Evolutionary conservation across 2,797 vertebrate species (phyloP), one percentile per base, ranked within the genome.

Genomic region (Gastrophryne carolinensis): DNA sequence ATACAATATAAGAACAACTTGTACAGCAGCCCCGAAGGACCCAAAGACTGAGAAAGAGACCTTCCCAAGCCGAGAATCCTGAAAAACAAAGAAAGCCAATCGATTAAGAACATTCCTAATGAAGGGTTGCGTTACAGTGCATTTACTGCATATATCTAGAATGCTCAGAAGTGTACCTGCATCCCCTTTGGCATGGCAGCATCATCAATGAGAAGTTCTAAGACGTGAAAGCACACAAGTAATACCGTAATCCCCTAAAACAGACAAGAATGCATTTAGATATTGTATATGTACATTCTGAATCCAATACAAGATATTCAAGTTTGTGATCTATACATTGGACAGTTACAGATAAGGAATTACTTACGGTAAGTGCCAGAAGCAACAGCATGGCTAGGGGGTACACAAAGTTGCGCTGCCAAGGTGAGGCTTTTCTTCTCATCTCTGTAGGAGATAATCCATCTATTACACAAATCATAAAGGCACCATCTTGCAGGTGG

Each of bases 1-100:
- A 98, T 98, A 99, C 95, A 99, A 91, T 81, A 99, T 98, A 37
- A 99, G 95, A 80, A 99, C 58, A 2, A 99, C 95, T 86, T 99
- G 96, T 81, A 98, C 88, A 21, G 94, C 88, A 17, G 98, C 96
- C n/a, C 98, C 98, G 1, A 98, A 92, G 34, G 93, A 95, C 11
- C 98, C 98, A 0, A 99, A 93, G 88, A 95, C 91, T 13, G 97
- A 99, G 85, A 99, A 98, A 66, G 97, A 99, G 70, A 93, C 95
- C 82, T 93, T 91, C 44, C 98, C 97, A 61, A 99, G 87, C 29
- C 91, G 91, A 0, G 95, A 91, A 0, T 92, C 95, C 98, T 99
- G 80, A n/a, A 41, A 8, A 65, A 32, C 27, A 69, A 70, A 21
- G 29, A 39, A 54, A 75, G 5, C 5, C 17, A 47, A 21, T 3